A percentile compares a stretch with the other conserved stretches of the same genome.
These are phyloP conservation scores for Nymphalis urticae DNA, from an alignment of 2,888 invertebrate species.

Conservation along the genomic window DNA sequence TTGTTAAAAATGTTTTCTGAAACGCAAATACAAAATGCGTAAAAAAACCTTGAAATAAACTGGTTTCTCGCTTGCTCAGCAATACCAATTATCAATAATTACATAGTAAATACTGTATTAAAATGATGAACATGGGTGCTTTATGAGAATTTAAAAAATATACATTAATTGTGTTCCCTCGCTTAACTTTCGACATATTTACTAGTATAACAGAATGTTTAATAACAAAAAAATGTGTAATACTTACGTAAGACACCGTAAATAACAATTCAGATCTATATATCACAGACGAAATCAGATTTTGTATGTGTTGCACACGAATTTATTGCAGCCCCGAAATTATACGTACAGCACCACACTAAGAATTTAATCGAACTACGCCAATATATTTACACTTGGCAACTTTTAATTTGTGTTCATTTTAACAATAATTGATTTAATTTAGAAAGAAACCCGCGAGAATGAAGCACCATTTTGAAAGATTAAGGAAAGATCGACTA, in stretches of 20 bases:
- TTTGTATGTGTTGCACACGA: constrained; percentile 45
- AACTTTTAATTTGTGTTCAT: constrained; percentile 58
- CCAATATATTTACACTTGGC: constrained; percentile 46
- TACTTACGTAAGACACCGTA: constrained; percentile 77
- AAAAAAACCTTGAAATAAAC: constrained; percentile 38
- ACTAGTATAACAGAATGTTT: constrained; percentile 47
- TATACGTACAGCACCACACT: constrained; percentile 45
- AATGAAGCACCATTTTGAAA: constrained; percentile 78
- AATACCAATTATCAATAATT: constrained; percentile 38
- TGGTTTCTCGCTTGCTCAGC: constrained; percentile 33
- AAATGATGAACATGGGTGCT: constrained; percentile 32
- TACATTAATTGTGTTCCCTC: constrained; percentile 11
- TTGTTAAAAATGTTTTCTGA: constrained; percentile 4
- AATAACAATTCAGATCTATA: constrained; percentile 69
- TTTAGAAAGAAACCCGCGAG: constrained; percentile 72
- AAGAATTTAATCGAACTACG: constrained; percentile 50
- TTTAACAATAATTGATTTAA: constrained; percentile 59
- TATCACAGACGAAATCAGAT: constrained; percentile 69
- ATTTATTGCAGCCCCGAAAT: constrained; percentile 47
- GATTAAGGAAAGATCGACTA: constrained; percentile 59
- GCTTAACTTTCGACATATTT: constrained; percentile 15
- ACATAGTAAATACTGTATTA: constrained; percentile 28
- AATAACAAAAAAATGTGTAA: constrained; percentile 59
- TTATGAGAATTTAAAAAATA: constrained; percentile 30
- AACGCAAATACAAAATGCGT: constrained; percentile 14